Evolutionary conservation across 2,888 invertebrate genomes (phyloP), one percentile per base, ranked within the genome.

Genomic region (Halictus ligatus): DNA sequence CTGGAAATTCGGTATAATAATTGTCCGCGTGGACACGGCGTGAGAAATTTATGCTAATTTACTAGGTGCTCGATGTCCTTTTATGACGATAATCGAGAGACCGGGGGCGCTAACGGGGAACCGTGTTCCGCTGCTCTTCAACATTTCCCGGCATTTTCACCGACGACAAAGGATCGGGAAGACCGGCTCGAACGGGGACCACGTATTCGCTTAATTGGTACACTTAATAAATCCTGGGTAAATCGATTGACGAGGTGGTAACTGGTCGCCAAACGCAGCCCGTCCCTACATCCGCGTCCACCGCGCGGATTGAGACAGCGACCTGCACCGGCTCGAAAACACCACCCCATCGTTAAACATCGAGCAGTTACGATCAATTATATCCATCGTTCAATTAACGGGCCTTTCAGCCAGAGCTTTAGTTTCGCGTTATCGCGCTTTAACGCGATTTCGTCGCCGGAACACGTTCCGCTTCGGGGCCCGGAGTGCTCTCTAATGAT

Each of bases 321-420:
- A 25, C 35, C 78, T n/a, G 50, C 50, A 54, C 35, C 18, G 43
- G 25, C 43, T 50, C 60, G 69, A 60, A 76, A 48, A 35, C 58
- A 25, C 48, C n/a, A 10, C 18, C 29, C 71, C 21, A 69, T 25
- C 46, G 43, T 58, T 72, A n/a, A 64, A 35, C 50, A 81, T 46
- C 72, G 73, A 25, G 67, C 46, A 84, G 76, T 82, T 67, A 76
- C 83, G 83, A 82, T 58, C 83, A 84, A 84, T 84, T 77, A 77
- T 74, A 84, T 74, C 64, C 76, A 74, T 82, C 73, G 77, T 58
- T 82, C 73, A 82, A 84, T 84, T 84, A 82, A 60, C 83, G 35
- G 25, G 5, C 21, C 84, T 76, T 75, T 50, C 75, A 54, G 40
- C 13, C 54, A 10, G 21, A 77, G 54, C 82, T 84, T 82, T 74